Evolutionary conservation across 2,888 invertebrate genomes (phyloP).

Genomic region (Drosophila paracracens): DNA sequence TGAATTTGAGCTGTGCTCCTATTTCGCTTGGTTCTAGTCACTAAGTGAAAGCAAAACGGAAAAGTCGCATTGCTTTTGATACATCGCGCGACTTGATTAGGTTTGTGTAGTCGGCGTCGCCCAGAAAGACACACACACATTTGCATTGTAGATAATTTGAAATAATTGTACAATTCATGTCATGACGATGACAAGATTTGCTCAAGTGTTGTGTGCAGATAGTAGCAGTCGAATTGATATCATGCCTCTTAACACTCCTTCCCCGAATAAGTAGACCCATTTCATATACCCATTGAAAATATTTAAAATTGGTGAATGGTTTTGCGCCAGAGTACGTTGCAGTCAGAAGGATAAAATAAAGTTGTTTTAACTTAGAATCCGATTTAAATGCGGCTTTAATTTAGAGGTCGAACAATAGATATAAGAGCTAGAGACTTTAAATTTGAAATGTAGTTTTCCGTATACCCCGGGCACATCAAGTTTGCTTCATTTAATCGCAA

Average conservation of each 20-base stretch:
- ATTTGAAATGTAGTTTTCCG: neutral
- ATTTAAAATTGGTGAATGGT: neutral
- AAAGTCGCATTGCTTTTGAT: constrained; percentile 40
- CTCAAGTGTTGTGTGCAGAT: constrained; percentile 53
- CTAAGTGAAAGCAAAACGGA: constrained; percentile 33
- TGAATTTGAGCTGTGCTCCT: neutral
- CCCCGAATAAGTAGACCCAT: constrained; percentile 40
- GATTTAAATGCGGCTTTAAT: neutral
- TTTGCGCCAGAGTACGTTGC: neutral
- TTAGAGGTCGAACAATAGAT: neutral
- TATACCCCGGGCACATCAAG: neutral
- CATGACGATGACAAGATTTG: constrained; percentile 28
- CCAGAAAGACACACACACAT: neutral
- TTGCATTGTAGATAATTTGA: constrained; percentile 29
- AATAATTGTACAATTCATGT: constrained; percentile 22
- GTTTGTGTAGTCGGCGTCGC: constrained; percentile 5
- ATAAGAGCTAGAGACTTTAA: neutral
- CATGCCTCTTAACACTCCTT: constrained; percentile 31
- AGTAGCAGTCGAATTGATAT: constrained; percentile 36
- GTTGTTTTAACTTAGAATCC: neutral
- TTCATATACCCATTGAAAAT: neutral
- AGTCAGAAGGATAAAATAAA: neutral
- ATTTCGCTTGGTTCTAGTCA: constrained; percentile 9
- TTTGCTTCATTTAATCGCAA: neutral
- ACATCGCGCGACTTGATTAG: constrained; percentile 9